Evolutionary conservation across 2,888 invertebrate species (phyloP).

Genomic region (Dendrolimus pini): DNA sequence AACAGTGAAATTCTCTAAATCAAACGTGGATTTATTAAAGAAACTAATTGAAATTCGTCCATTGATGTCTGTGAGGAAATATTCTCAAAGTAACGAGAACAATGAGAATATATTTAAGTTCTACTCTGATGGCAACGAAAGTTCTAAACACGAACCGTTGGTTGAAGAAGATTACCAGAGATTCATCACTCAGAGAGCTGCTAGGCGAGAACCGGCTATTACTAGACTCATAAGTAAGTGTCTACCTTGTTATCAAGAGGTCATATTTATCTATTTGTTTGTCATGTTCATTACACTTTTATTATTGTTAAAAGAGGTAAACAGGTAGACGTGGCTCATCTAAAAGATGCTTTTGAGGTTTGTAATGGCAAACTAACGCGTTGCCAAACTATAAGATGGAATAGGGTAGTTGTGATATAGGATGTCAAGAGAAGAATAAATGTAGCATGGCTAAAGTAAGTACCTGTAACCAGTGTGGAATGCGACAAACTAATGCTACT

Average conservation of each 20-base stretch:
- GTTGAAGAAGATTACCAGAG: constrained; percentile 47
- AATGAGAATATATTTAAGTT: constrained; percentile 48
- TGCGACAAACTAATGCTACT: too few species aligned
- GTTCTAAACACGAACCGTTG: constrained; percentile 36
- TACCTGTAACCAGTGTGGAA: too few species aligned
- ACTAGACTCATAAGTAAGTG: constrained; percentile 63
- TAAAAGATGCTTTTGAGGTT: neutral
- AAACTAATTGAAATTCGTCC: constrained; percentile 29
- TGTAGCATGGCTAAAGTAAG: too few species aligned
- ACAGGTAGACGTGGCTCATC: neutral
- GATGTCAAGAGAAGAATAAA: too few species aligned
- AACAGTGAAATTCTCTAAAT: constrained; percentile 21
- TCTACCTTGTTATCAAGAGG: neutral
- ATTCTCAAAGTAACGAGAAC: constrained; percentile 26
- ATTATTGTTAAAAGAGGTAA: neutral
- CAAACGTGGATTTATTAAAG: constrained; percentile 23
- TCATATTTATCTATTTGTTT: neutral
- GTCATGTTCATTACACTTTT: neutral
- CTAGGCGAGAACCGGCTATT: constrained; percentile 49
- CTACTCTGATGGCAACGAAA: constrained; percentile 33
- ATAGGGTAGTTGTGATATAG: too few species aligned
- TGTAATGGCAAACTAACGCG: neutral
- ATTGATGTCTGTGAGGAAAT: constrained; percentile 17
- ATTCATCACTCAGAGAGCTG: constrained; percentile 46
- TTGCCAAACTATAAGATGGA: too few species aligned